A percentile compares a stretch with the other conserved stretches of the same genome.
Conservation (phyloP, 2,888 invertebrate species). For the Epirrhoe alternata region DNA sequence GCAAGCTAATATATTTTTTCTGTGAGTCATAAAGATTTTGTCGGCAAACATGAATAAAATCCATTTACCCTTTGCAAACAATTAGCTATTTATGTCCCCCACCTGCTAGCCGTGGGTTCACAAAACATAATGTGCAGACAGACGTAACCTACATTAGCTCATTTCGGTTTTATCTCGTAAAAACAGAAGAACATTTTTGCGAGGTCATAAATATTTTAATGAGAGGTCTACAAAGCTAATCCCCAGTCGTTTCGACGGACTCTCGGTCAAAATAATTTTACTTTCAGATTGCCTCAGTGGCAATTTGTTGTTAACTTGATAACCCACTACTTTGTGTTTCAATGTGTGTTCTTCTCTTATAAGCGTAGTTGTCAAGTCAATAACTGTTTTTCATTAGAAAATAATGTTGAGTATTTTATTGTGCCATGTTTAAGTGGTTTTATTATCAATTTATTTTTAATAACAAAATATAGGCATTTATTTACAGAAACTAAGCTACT, state of each 20-base stretch:
- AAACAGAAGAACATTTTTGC: constrained; percentile 53
- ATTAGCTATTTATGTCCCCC: constrained; percentile 26
- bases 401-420: too few species aligned
- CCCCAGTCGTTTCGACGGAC: constrained; percentile 61
- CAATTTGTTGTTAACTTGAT: constrained; percentile 52
- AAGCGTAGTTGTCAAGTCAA: neutral
- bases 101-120: constrained; percentile 10
- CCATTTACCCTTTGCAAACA: neutral
- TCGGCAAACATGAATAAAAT: neutral
- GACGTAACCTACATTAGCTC: constrained; percentile 30
- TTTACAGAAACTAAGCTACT: too few species aligned
- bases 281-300: constrained; percentile 57
- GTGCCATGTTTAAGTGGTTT: too few species aligned
- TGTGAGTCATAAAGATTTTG: neutral
- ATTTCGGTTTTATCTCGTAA: constrained; percentile 43
- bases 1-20: too few species aligned
- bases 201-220: constrained; percentile 66
- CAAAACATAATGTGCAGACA: constrained; percentile 30
- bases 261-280: constrained; percentile 60
- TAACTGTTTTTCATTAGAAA: neutral
- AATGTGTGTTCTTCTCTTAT: constrained; percentile 15
- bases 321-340: constrained; percentile 33
- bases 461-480: too few species aligned
- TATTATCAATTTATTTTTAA: too few species aligned
- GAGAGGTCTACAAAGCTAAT: constrained; percentile 63